Conservation (phyloP, 1,140 invertebrate species). For the Zophobas morio region DNA sequence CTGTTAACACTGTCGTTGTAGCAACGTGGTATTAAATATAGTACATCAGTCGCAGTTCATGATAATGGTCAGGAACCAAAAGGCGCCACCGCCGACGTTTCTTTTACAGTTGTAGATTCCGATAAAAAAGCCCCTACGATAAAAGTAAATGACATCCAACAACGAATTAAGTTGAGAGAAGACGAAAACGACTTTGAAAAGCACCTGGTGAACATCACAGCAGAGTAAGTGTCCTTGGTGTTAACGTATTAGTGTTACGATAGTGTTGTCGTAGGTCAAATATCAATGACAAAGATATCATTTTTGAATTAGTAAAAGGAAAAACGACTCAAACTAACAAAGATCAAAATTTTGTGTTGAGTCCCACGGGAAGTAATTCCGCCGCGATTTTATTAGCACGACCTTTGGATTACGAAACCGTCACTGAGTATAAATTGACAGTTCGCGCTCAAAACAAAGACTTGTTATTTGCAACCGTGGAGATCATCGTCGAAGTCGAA, state of each 20-base stretch:
- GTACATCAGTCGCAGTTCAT: conserved; percentile 70
- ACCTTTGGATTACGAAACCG: conserved; percentile 86
- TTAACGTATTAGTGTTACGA: conserved; percentile 17
- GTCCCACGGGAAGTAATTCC: conserved; percentile 72
- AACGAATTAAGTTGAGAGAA: conserved; percentile 79
- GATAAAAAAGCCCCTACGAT: conserved; percentile 86
- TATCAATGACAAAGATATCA: conserved; percentile 79
- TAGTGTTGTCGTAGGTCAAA: conserved; percentile 75
- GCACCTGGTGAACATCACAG: conserved; percentile 79
- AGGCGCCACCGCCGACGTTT: conserved; percentile 78
- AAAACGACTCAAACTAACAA: conserved; percentile 89
- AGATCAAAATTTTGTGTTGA: conserved; percentile 82
- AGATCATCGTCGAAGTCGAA: conserved; percentile 81
- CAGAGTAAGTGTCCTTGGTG: conserved; percentile 72
- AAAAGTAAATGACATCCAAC: conserved; percentile 75
- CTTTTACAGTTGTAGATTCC: conserved; percentile 88
- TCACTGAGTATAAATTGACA: conserved; percentile 85
- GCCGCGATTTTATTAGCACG: conserved; percentile 82
- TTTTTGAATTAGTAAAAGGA: conserved; percentile 85
- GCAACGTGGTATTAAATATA: conserved; percentile 75
- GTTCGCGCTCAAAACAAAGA: conserved; percentile 88
- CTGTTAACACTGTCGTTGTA: conserved; percentile 51
- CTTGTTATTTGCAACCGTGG: conserved; percentile 82
- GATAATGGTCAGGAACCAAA: conserved; percentile 79
- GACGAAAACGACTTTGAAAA: conserved; percentile 79